Conservation (phyloP, 2,113 vertebrate species). For the Mastomys natalensis region DNA sequence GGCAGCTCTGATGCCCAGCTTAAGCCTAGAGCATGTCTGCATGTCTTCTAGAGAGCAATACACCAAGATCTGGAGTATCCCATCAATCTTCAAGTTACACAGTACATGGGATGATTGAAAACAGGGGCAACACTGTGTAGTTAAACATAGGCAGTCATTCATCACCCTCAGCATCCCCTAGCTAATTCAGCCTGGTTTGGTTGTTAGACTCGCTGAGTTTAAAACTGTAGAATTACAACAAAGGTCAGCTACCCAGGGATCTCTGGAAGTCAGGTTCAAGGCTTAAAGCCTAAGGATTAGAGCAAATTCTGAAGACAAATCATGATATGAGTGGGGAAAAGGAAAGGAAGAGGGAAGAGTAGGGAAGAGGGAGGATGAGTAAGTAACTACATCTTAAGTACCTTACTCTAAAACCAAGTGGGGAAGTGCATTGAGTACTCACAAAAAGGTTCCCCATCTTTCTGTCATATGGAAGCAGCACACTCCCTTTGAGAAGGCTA, state of each 20-base stretch:
- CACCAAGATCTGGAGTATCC: not conserved
- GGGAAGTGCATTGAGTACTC: not conserved
- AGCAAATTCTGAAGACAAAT: slow-evolving; percentile 2
- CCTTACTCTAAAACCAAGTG: not conserved
- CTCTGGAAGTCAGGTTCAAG: not conserved
- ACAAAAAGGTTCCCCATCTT: not conserved
- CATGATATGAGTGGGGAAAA: too few species aligned
- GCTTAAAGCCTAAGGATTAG: not conserved
- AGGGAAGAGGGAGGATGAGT: rapidly evolving
- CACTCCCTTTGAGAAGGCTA: not conserved
- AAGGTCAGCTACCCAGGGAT: not conserved
- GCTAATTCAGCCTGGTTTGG: not conserved
- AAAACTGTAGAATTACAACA: not conserved
- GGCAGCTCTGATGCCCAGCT: not conserved
- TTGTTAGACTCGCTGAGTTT: slow-evolving; percentile 2
- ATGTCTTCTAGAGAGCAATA: not conserved
- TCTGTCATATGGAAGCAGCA: not conserved
- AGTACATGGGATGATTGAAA: not conserved
- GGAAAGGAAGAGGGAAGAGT: rapidly evolving
- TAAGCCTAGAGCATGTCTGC: not conserved
- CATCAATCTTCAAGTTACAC: slow-evolving; percentile 15
- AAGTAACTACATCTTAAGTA: not conserved
- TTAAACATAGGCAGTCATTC: slow-evolving; percentile 18
- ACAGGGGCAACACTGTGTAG: not conserved
- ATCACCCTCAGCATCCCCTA: slow-evolving; percentile 19